Evolutionary conservation across 2,888 invertebrate genomes (phyloP).

Genomic region (Drosophila subquinaria): DNA sequence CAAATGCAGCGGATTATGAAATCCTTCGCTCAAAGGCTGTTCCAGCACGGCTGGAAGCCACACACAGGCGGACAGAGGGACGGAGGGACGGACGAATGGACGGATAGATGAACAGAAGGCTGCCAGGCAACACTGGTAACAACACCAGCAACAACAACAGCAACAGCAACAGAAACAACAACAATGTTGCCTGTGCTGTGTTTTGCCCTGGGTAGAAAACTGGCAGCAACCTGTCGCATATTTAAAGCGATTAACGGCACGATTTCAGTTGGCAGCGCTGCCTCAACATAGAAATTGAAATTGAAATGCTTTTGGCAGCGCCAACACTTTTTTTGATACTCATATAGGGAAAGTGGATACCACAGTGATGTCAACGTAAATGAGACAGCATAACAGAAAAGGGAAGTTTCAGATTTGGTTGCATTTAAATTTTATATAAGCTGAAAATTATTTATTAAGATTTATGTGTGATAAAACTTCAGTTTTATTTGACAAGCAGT

Average conservation of each 20-base stretch:
- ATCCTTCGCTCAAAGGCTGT: conserved; percentile 72
- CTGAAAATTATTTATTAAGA: background rate
- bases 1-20: conserved; percentile 75
- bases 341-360: conserved; percentile 13
- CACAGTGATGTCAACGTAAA: background rate
- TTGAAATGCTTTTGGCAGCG: conserved; percentile 80
- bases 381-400: background rate
- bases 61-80: conserved; percentile 20
- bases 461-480: no score
- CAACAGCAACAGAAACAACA: conserved; percentile 20
- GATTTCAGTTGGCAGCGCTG: conserved; percentile 65
- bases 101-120: conserved; percentile 17
- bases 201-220: conserved; percentile 43
- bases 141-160: conserved; percentile 38
- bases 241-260: conserved; percentile 78
- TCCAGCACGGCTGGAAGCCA: conserved; percentile 53
- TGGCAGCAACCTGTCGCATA: conserved; percentile 77
- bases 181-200: conserved; percentile 21
- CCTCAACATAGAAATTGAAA: conserved; percentile 69
- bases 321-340: conserved; percentile 68
- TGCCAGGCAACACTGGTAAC: conserved; percentile 41
- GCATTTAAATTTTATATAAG: background rate
- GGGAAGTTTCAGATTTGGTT: background rate
- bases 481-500: no score
- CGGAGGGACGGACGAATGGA: conserved; percentile 5